Evolutionary conservation across 2,113 vertebrate species (phyloP).

Genomic region (Acinonyx jubatus): DNA sequence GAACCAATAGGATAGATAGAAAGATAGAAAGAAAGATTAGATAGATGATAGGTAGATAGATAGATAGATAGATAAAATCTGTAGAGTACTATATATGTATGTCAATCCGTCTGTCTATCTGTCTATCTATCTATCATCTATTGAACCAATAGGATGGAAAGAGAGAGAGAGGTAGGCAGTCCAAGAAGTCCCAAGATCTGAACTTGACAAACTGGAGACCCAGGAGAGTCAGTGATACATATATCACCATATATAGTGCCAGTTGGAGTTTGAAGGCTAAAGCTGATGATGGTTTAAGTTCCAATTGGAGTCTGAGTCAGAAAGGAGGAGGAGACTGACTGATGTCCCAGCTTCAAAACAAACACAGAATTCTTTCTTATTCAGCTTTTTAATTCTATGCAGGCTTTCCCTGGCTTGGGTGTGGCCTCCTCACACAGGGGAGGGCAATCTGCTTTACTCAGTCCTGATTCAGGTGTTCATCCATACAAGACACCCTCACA

Average conservation of each 20-base stretch:
- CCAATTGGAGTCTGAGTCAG: background rate
- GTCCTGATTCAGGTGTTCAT: background rate
- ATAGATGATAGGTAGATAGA: background rate
- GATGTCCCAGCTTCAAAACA: background rate
- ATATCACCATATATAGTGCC: too few relatives aligned
- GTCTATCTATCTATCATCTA: background rate
- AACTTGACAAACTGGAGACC: background rate
- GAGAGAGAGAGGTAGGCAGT: background rate
- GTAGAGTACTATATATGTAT: background rate
- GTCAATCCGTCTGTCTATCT: too few relatives aligned
- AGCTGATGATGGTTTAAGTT: background rate
- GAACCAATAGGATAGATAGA: background rate
- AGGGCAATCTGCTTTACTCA: background rate
- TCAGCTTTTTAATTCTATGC: background rate
- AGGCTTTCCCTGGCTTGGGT: background rate
- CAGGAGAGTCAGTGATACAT: too few relatives aligned
- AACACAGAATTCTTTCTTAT: background rate
- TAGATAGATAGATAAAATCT: background rate
- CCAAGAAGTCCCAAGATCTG: background rate
- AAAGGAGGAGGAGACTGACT: background rate
- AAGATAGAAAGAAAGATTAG: background rate
- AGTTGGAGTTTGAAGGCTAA: background rate
- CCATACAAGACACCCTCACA: background rate
- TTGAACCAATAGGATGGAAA: background rate
- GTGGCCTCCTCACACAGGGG: background rate